A percentile compares a stretch with the other conserved stretches of the same genome.
Evolutionary conservation across 1,140 invertebrate species (phyloP).

Genomic region (Cyclargus thomasi): DNA sequence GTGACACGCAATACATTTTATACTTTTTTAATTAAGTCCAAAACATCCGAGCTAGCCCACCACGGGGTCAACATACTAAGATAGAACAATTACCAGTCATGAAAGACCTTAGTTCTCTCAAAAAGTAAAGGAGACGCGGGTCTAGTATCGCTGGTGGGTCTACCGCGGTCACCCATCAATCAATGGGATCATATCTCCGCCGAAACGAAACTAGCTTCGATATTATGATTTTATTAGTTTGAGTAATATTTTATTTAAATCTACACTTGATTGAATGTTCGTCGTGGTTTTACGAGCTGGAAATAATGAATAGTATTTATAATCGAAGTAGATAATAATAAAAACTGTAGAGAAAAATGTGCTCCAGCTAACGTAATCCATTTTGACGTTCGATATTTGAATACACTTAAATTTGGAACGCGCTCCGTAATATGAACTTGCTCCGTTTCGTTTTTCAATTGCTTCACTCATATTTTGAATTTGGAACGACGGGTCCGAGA

Average conservation of each 20-base stretch:
- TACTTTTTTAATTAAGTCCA: slow-evolving; percentile 63
- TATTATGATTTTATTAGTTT: slow-evolving; percentile 70
- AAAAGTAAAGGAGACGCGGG: slow-evolving; percentile 22
- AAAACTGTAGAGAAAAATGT: slow-evolving; percentile 25
- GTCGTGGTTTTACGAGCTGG: slow-evolving; percentile 43
- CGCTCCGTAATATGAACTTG: slow-evolving; percentile 61
- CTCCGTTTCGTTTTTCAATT: slow-evolving; percentile 71
- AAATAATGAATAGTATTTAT: slow-evolving; percentile 38
- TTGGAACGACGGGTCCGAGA: slow-evolving; percentile 58
- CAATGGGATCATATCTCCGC: slow-evolving; percentile 70
- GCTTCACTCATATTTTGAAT: slow-evolving; percentile 71
- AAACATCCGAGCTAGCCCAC: slow-evolving; percentile 43
- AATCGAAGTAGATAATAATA: slow-evolving; percentile 33
- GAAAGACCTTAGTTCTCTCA: slow-evolving; percentile 28
- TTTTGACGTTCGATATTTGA: slow-evolving; percentile 59
- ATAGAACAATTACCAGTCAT: slow-evolving; percentile 35
- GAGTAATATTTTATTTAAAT: slow-evolving; percentile 72
- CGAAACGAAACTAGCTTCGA: slow-evolving; percentile 56
- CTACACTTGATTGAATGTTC: slow-evolving; percentile 67
- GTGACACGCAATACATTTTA: slow-evolving; percentile 49
- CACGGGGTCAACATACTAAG: slow-evolving; percentile 54
- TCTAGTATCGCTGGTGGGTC: slow-evolving; percentile 22
- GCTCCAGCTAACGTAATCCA: slow-evolving; percentile 21
- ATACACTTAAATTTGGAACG: slow-evolving; percentile 68
- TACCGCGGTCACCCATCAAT: slow-evolving; percentile 70